These are phyloP conservation scores for Entomyzon cyanotis DNA, from an alignment of 2,113 vertebrate genomes.

Conservation along the genomic window DNA sequence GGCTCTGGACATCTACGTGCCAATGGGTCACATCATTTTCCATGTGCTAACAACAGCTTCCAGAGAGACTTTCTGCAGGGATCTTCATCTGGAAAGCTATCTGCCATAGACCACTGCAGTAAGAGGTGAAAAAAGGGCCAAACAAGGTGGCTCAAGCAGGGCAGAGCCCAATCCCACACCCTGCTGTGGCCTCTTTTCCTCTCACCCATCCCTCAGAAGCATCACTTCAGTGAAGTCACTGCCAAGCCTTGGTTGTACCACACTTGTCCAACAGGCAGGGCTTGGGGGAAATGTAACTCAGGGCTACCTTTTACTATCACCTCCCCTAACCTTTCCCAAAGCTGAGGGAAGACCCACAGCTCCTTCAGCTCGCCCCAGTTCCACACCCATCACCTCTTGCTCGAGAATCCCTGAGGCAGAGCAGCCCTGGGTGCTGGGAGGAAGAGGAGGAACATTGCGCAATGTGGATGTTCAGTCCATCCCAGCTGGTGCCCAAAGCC, in stretches of 20 bases:
- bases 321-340: not conserved
- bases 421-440: not conserved
- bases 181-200: not conserved
- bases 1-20: not conserved
- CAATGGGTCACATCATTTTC: not conserved
- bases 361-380: not conserved
- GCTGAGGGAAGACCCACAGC: rapidly evolving
- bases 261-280: not conserved
- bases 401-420: not conserved
- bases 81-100: not conserved
- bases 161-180: not conserved
- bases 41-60: not conserved
- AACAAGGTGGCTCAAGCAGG: not conserved
- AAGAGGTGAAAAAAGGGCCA: not conserved
- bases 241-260: not conserved
- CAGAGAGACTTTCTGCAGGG: not conserved
- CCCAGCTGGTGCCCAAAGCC: not conserved
- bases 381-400: not conserved
- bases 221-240: rapidly evolving
- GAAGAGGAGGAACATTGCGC: not conserved
- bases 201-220: not conserved
- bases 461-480: rapidly evolving
- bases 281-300: not conserved
- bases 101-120: not conserved
- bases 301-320: not conserved